Base-by-base conservation (phyloP, 2,888 invertebrate genomes). In the Podotricha telesiphe region DNA sequence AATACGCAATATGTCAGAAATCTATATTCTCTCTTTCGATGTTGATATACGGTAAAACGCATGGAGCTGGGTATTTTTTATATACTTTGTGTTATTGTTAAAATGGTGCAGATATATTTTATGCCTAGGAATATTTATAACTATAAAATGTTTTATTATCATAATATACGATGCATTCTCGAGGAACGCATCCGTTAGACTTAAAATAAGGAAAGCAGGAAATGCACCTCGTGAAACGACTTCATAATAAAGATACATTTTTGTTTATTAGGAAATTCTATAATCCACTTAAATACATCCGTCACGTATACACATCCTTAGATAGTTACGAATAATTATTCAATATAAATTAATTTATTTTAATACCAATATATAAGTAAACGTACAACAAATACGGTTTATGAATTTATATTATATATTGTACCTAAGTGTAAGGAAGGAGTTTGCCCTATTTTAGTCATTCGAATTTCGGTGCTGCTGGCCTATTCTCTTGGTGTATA, bases 141-240 rank as follows among this genome's bases (percentile, higher is more conserved):
- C 28, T 53, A 28, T 28, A 6, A 34, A 28, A 4, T 34, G 11
- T 55, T 45, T 47, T 56, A 48, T 48, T 48, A 47, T 61, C 17
- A 11, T 61, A 28, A 48, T 48, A 17, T 19, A 48, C 62, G 28
- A 62, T 37, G 28, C 47, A 62, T 34, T 48, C 48, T 37, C 19
- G 34, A 61, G 17, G 50, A 28, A 59, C 28, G 45, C 28, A 45
- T 37, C 56, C 64, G 40, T 47, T 34, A 17, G 50, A 56, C 37
- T 64, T 68, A 53, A 50, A 51, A 68, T 58, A 68, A 48, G 68
- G 64, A 68, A 65, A 40, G 58, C 40, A 63, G 68, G 65, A 65
- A 53, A 61, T 65, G 37, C 15, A 15, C 15, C 15, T 42, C 51
- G 69, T 65, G 69, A 48, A 20, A 28, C 17, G 65, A 65, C 45